Evolutionary conservation across 2,113 vertebrate species (phyloP), one percentile per base, ranked within the genome.

Genomic region (Oceanites oceanicus): DNA sequence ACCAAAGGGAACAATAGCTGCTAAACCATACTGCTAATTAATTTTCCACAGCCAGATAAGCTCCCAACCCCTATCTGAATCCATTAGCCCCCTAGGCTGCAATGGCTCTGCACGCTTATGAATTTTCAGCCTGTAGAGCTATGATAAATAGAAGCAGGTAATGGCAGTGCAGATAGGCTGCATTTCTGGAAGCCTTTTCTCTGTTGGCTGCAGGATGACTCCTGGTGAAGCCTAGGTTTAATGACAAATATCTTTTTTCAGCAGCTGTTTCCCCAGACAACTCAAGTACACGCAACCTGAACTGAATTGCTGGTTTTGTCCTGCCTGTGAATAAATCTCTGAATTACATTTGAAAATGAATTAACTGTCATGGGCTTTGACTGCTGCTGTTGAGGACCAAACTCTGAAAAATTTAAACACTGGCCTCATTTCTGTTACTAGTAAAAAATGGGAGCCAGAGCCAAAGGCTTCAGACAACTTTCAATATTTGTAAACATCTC

Each of bases 1-100:
- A 61, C 68, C 58, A 22, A 30, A 53, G 91, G 59, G 78, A 93
- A 93, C 73, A 95, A 75, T 23, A 70, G 65, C 74, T 94, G 58
- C 45, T 77, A 74, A 89, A 65, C 86, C 63, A 63, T 44, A 2
- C 65, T 86, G 65, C 71, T 97, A 87, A 94, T 92, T 97, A 95
- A 83, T 96, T 96, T 86, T 94, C 76, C 66, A 55, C 3, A 32
- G 62, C 79, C 78, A 92, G 52, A 86, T 89, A 97, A 95, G 53
- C 62, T 65, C 73, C 66, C 72, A 86, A 10, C 7, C 53, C 74
- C 68, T 52, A 5, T 85, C 55, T 63, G 90, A 95, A 92, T 85
- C 68, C 34, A 21, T 82, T 94, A 89, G 62, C 86, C 87, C 92
- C 79, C 23, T 71, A 63, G 88, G 65, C 78, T 62, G 34, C 67